Conservation (phyloP, 2,797 vertebrate genomes). For the Cyprinella venusta region DNA sequence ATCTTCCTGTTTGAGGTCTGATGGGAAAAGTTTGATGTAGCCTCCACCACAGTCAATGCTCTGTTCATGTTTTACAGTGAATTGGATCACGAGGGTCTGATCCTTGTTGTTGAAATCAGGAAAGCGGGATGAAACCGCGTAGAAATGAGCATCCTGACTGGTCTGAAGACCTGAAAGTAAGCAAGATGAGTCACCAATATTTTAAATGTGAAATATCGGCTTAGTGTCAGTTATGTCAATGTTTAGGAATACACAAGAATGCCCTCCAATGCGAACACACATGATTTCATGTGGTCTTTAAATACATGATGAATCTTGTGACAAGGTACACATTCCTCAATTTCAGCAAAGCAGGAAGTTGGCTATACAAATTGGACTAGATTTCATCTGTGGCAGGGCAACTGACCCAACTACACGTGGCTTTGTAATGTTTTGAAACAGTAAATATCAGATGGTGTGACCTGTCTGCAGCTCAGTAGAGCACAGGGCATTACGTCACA, state of each 20-base stretch:
- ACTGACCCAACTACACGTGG: not conserved
- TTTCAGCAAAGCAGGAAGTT: not conserved
- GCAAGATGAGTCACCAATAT: not conserved
- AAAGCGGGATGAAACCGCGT: conserved; percentile 81
- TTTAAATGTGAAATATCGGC: not conserved
- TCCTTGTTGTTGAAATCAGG: conserved; percentile 82
- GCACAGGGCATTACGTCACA: conserved; percentile 11
- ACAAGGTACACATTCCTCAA: not conserved
- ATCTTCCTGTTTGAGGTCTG: conserved; percentile 79
- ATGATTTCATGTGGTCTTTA: not conserved
- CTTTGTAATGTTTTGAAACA: conserved; percentile 17
- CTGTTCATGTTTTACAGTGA: conserved; percentile 86
- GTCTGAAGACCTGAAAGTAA: conserved; percentile 78
- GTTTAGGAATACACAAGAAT: not conserved
- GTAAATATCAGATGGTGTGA: conserved; percentile 21
- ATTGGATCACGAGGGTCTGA: conserved; percentile 80
- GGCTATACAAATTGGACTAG: not conserved
- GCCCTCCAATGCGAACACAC: not conserved
- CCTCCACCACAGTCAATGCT: conserved; percentile 84
- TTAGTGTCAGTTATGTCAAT: not conserved
- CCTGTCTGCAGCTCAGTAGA: not conserved
- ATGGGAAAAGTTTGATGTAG: conserved; percentile 84
- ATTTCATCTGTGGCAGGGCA: not conserved
- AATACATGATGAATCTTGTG: not conserved
- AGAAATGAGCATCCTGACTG: conserved; percentile 82